Conservation (phyloP, 2,797 vertebrate genomes). For the Cynopterus sphinx region DNA sequence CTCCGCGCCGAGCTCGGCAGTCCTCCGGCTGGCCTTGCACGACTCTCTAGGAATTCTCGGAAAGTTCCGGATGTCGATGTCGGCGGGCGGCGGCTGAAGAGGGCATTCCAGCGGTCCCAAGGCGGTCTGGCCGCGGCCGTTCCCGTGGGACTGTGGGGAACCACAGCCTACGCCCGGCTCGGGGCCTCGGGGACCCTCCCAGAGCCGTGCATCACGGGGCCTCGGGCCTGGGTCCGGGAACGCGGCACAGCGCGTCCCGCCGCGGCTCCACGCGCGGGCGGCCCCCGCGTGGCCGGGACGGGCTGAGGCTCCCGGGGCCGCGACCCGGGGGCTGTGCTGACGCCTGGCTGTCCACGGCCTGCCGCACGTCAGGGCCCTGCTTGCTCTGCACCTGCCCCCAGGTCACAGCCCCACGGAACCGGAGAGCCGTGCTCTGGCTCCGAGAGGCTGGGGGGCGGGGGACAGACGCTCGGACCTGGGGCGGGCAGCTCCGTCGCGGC, state of each 20-base stretch:
- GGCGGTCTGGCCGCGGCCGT: neutral
- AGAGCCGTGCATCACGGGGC: rapidly evolving
- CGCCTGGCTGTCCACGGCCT: rapidly evolving
- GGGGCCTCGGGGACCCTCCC: neutral
- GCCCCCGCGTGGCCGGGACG: rapidly evolving
- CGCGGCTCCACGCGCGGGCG: neutral
- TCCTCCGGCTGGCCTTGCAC: neutral
- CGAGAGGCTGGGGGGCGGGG: too few relatives aligned
- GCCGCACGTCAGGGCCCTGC: neutral
- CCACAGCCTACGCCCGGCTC: neutral
- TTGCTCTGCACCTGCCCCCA: neutral
- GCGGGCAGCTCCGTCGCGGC: rapidly evolving
- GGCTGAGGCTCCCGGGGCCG: neutral
- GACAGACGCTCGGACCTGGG: neutral
- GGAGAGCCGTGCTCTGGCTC: neutral
- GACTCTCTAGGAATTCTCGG: slow-evolving; percentile 58
- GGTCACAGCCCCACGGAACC: rapidly evolving
- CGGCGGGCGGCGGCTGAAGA: rapidly evolving
- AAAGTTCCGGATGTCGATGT: neutral
- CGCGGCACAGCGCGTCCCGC: rapidly evolving
- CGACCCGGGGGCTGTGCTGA: too few relatives aligned
- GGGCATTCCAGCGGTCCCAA: neutral
- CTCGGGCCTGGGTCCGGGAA: neutral
- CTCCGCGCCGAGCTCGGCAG: neutral
- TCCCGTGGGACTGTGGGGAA: neutral